Evolutionary conservation across 2,888 invertebrate genomes (phyloP), one percentile per base, ranked within the genome.

Genomic region (Hipparchia sbordonii): DNA sequence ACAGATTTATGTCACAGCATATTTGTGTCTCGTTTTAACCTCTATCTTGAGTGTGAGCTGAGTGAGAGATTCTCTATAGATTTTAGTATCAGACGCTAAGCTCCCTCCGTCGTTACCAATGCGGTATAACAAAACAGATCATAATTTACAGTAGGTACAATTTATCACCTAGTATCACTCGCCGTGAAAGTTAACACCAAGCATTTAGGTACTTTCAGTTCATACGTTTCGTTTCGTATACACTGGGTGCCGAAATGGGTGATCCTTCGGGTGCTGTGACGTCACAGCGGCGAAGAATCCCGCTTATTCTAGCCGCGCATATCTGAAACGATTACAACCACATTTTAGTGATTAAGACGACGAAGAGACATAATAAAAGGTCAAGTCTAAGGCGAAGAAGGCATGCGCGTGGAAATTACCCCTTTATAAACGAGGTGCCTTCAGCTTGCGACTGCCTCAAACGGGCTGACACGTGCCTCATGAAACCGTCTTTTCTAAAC

Each of bases 231-330:
- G 57, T 67, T 70, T 70, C 70, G 59, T 71, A 54, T 13, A 57
- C 76, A 60, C 69, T 61, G 71, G 56, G 69, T 72, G 72, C 67
- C 69, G 48, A 52, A 52, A 23, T 45, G 61, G 61, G 51, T 7
- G 69, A 61, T 51, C 51, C 45, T 61, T 69, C 54, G 39, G n/a
- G 7, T 6, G 69, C 69, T 61, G 80, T 80, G 82, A 80, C 82
- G 80, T 84, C 83, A 85, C 77, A 72, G 77, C 75, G 73, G 71
- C 72, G 75, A 73, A 74, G 79, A 81, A 79, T 79, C 84, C 48
- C 61, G 82, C 82, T 89, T 81, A 91, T 82, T 91, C 85, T 79
- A 92, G 87, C 78, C 92, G 92, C 91, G 91, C 89, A 87, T 92
- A 92, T 85, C 92, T 92, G 89, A 23, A 78, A 77, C 48, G 48